These are phyloP conservation scores for Lutraria lutraria DNA, from an alignment of 2,888 invertebrate genomes.

Conservation along the genomic window DNA sequence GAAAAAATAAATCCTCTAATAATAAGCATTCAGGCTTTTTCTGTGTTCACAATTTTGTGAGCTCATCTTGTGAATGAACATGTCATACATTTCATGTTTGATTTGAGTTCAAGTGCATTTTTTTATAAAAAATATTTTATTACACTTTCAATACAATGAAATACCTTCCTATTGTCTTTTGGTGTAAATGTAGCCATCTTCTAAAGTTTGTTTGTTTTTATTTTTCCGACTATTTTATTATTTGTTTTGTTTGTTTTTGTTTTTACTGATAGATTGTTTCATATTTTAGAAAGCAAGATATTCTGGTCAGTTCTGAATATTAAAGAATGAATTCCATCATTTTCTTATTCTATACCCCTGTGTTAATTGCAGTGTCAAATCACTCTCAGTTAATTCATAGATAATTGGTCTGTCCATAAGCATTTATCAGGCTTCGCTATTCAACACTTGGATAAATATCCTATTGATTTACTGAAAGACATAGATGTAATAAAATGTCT, in stretches of 20 bases:
- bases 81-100: constrained; percentile 1
- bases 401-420: too few relatives aligned
- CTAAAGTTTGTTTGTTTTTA: not conserved
- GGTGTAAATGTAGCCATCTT: not conserved
- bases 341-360: too few relatives aligned
- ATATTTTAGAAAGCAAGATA: not conserved
- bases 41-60: not conserved
- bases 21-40: not conserved
- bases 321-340: too few relatives aligned
- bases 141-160: not conserved
- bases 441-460: too few relatives aligned
- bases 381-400: too few relatives aligned
- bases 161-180: not conserved
- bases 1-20: constrained; percentile 12
- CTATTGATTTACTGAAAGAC: not conserved
- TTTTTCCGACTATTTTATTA: not conserved
- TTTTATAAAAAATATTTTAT: constrained; percentile 13
- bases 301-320: not conserved
- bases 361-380: too few relatives aligned
- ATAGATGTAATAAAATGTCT: not conserved
- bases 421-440: too few relatives aligned
- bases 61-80: constrained; percentile 4
- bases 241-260: not conserved
- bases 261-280: not conserved
- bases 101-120: not conserved